Evolutionary conservation across 2,888 invertebrate genomes (phyloP).

Genomic region (Embidobia sp.): DNA sequence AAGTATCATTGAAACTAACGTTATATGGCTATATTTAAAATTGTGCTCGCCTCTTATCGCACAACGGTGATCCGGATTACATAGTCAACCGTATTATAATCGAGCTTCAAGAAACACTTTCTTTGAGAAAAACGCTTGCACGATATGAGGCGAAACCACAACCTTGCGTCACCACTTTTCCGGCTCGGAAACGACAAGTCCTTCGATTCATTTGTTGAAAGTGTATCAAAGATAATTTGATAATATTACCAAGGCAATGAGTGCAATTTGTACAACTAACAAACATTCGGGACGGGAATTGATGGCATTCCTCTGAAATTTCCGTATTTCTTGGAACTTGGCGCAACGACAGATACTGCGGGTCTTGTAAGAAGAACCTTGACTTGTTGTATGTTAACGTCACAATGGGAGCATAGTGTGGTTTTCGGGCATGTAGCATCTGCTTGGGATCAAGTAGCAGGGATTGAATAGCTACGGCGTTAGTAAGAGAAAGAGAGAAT

Average conservation of each 20-base stretch:
- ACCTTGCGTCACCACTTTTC: too few relatives aligned
- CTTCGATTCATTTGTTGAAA: background rate
- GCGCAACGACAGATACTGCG: slow-evolving; percentile 34
- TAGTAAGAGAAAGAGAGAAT: slow-evolving; percentile 21
- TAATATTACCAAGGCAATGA: too few relatives aligned
- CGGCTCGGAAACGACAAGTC: background rate
- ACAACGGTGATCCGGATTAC: slow-evolving; percentile 65
- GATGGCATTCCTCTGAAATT: too few relatives aligned
- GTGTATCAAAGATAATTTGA: too few relatives aligned
- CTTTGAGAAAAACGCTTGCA: slow-evolving; percentile 6
- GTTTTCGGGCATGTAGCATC: slow-evolving; percentile 76
- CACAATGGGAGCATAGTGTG: slow-evolving; percentile 78
- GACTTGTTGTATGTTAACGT: slow-evolving; percentile 72
- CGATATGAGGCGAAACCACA: slow-evolving; percentile 16
- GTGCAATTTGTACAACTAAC: too few relatives aligned
- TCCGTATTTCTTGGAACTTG: background rate
- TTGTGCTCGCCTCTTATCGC: slow-evolving; percentile 69
- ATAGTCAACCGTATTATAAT: slow-evolving; percentile 50
- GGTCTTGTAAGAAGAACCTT: slow-evolving; percentile 51
- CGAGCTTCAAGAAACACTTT: slow-evolving; percentile 43
- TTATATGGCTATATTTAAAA: slow-evolving; percentile 78
- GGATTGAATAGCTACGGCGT: slow-evolving; percentile 66
- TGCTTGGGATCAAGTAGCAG: slow-evolving; percentile 80
- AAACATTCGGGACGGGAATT: too few relatives aligned
- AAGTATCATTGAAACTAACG: slow-evolving; percentile 77